Percentiles rank a stretch among this genome's conserved stretches.
Evolutionary conservation across 1,140 invertebrate species (phyloP).

Genomic region (Sinella curviseta): DNA sequence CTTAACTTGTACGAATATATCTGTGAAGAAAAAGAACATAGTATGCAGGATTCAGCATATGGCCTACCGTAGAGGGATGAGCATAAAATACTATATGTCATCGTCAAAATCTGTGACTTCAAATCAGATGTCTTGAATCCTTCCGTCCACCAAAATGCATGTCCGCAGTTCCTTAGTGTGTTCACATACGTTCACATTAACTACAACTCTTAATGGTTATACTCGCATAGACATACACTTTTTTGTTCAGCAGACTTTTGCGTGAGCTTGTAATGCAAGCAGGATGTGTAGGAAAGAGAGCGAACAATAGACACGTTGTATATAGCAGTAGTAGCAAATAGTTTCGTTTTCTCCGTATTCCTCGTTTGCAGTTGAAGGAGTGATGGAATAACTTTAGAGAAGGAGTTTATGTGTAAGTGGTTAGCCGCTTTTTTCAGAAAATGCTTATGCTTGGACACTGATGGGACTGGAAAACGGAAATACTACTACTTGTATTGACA

Average conservation of each 20-base stretch:
- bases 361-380: too few species aligned
- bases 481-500: slow-evolving; percentile 3
- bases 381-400: not conserved
- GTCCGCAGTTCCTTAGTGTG: not conserved
- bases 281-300: too few species aligned
- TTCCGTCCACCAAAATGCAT: not conserved
- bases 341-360: too few species aligned
- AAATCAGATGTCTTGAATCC: slow-evolving; percentile 4
- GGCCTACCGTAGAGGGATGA: not conserved
- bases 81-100: slow-evolving; percentile 17
- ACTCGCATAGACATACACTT: too few species aligned
- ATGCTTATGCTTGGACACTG: not conserved
- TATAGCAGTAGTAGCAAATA: too few species aligned
- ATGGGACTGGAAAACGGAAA: not conserved
- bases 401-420: not conserved
- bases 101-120: slow-evolving; percentile 13
- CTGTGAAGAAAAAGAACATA: not conserved
- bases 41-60: too few species aligned
- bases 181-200: too few species aligned
- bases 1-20: not conserved
- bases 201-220: too few species aligned
- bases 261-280: too few species aligned
- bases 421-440: not conserved
- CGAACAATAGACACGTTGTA: too few species aligned
- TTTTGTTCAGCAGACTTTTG: too few species aligned